phyloP scores from a whole-genome alignment of 2,888 invertebrate species.

The Masnerella sp. region DNA sequence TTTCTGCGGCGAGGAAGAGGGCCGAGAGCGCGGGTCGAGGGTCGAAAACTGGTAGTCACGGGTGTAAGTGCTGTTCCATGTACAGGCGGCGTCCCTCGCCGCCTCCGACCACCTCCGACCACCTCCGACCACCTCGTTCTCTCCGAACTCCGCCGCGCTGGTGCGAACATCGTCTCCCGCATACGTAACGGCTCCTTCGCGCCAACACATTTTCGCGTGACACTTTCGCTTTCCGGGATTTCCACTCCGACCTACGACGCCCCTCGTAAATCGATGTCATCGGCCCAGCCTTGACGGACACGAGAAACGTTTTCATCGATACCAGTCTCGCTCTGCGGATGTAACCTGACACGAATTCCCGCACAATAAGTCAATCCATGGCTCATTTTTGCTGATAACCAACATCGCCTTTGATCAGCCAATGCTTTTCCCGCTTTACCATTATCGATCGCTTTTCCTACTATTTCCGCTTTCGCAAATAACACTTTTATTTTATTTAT shows the following conservation, averaged over 20 bases:
- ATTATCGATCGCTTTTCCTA: too few species aligned
- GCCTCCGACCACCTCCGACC: conserved; percentile 51
- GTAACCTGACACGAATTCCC: conserved; percentile 31
- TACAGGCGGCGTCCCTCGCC: conserved; percentile 69
- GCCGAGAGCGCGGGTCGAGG: conserved; percentile 53
- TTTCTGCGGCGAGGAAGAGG: conserved; percentile 31
- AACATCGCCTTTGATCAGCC: too few species aligned
- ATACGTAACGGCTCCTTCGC: conserved; percentile 54
- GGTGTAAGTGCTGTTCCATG: conserved; percentile 77
- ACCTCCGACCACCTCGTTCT: too few species aligned
- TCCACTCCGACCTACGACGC: too few species aligned
- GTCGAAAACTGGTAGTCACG: conserved; percentile 66
- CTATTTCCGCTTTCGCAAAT: too few species aligned
- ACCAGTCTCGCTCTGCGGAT: conserved; percentile 20
- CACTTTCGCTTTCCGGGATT: conserved; percentile 43
- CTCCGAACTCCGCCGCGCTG: conserved; percentile 43
- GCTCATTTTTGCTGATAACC: too few species aligned
- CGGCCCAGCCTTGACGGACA: conserved; percentile 28
- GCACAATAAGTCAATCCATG: conserved; percentile 35
- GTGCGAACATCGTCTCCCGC: conserved; percentile 39
- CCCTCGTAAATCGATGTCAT: conserved; percentile 41
- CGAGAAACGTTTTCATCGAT: conserved; percentile 42
- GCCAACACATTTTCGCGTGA: conserved; percentile 25
- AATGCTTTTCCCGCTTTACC: too few species aligned
- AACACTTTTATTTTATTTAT: too few species aligned